Conservation (phyloP, 2,113 vertebrate genomes). For the Paratilapia polleni region DNA sequence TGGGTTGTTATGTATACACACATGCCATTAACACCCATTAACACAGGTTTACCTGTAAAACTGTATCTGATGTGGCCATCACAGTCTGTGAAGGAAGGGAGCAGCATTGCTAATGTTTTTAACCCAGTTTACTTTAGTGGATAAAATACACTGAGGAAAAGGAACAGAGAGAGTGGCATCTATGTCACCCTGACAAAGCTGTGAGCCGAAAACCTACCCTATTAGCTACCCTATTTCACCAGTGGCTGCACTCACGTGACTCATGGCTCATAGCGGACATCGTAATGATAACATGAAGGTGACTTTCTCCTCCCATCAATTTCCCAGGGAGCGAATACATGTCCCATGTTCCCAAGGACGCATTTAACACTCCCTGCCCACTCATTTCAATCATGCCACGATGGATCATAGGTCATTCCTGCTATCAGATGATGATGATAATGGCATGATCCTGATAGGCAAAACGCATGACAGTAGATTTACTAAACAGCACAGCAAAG, state of each 20-base stretch:
- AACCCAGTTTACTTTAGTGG: slow-evolving; percentile 21
- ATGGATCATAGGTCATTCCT: slow-evolving; percentile 39
- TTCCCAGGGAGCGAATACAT: slow-evolving; percentile 43
- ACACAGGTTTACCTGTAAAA: neutral
- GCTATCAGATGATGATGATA: slow-evolving; percentile 43
- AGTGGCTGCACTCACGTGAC: slow-evolving; percentile 53
- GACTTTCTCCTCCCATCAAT: slow-evolving; percentile 75
- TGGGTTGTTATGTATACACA: slow-evolving; percentile 1
- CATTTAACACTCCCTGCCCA: slow-evolving; percentile 46
- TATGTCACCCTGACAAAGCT: slow-evolving; percentile 25
- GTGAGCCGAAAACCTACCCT: neutral
- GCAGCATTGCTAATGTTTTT: neutral
- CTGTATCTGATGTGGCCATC: neutral
- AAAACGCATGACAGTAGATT: slow-evolving; percentile 42
- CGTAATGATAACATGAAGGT: slow-evolving; percentile 72
- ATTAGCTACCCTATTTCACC: slow-evolving; percentile 59
- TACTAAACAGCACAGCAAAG: slow-evolving; percentile 24
- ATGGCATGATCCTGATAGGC: slow-evolving; percentile 62
- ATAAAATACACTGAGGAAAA: slow-evolving; percentile 11
- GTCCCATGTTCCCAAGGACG: slow-evolving; percentile 62
- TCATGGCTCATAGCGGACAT: slow-evolving; percentile 36
- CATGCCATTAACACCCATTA: slow-evolving; percentile 11
- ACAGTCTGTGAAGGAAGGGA: neutral
- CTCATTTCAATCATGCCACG: slow-evolving; percentile 50
- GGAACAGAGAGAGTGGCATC: slow-evolving; percentile 21